phyloP scores from a whole-genome alignment of 2,888 invertebrate species.

The Diplazon laetatorius region DNA sequence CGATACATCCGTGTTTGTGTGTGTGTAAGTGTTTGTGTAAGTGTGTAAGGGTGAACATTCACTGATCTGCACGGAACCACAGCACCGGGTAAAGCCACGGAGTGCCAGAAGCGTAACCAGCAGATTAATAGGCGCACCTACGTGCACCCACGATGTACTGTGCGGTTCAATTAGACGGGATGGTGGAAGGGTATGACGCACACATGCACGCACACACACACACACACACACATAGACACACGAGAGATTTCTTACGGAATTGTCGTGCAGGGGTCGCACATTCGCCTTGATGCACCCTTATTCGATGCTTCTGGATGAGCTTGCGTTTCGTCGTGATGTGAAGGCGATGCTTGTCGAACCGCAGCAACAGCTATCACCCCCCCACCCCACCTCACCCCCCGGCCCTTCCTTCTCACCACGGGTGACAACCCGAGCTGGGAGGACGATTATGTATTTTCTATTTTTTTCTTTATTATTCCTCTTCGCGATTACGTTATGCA shows the following conservation, averaged over 20 bases:
- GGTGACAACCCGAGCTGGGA: too few species aligned
- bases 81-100: constrained; percentile 10
- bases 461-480: too few species aligned
- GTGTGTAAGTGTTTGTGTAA: too few species aligned
- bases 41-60: too few species aligned
- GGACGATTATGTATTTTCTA: constrained; percentile 31
- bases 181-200: constrained; percentile 10
- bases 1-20: constrained; percentile 19
- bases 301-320: neutral
- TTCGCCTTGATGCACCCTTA: constrained; percentile 4
- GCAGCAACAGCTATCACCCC: constrained; percentile 17
- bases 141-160: constrained; percentile 13
- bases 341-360: constrained; percentile 50
- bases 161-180: constrained; percentile 30
- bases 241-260: too few species aligned
- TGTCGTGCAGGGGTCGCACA: too few species aligned
- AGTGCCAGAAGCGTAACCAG: constrained; percentile 18
- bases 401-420: too few species aligned
- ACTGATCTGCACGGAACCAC: constrained; percentile 45
- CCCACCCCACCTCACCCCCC: too few species aligned
- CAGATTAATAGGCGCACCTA: constrained; percentile 28
- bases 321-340: constrained; percentile 26
- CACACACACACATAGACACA: too few species aligned
- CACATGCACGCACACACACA: too few species aligned
- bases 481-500: constrained; percentile 23